phyloP scores from a whole-genome alignment of 1,140 invertebrate genomes.

The Zaprionus camerounensis region DNA sequence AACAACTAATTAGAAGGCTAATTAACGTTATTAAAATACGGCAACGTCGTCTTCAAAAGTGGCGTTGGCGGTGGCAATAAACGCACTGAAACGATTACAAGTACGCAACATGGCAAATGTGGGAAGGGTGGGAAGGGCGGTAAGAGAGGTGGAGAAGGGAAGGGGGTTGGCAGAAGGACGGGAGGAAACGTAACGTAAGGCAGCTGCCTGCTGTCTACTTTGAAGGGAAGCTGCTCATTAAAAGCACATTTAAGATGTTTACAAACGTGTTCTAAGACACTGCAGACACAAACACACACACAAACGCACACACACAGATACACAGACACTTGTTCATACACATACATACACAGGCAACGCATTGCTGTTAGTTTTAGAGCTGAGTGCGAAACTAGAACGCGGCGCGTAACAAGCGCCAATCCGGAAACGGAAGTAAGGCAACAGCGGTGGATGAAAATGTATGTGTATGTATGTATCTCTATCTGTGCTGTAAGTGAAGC shows the following conservation, averaged over 20 bases:
- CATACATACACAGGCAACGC: conserved; percentile 27
- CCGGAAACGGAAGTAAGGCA: conserved; percentile 63
- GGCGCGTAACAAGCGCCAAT: conserved; percentile 52
- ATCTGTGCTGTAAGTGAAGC: conserved; percentile 1
- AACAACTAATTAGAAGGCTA: conserved; percentile 79
- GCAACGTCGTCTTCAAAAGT: conserved; percentile 43
- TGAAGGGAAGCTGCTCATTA: conserved; percentile 72
- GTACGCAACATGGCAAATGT: conserved; percentile 21
- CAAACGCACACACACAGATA: background rate
- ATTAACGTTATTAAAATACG: conserved; percentile 82
- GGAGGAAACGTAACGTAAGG: conserved; percentile 33
- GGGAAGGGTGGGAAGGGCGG: background rate
- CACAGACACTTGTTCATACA: conserved; percentile 24
- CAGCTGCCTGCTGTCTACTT: conserved; percentile 45
- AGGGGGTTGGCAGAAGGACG: background rate
- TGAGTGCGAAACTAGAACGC: conserved; percentile 52
- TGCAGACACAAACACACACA: conserved; percentile 45
- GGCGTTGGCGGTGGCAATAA: conserved; percentile 25
- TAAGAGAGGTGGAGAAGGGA: background rate
- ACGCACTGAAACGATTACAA: conserved; percentile 34
- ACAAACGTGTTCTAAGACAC: conserved; percentile 77
- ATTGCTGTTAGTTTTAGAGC: conserved; percentile 49
- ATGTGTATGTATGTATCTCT: background rate
- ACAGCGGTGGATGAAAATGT: conserved; percentile 11
- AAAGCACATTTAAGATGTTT: conserved; percentile 83